Base-by-base conservation (phyloP, 2,113 vertebrate species). In the Campylomormyrus tamandua region DNA sequence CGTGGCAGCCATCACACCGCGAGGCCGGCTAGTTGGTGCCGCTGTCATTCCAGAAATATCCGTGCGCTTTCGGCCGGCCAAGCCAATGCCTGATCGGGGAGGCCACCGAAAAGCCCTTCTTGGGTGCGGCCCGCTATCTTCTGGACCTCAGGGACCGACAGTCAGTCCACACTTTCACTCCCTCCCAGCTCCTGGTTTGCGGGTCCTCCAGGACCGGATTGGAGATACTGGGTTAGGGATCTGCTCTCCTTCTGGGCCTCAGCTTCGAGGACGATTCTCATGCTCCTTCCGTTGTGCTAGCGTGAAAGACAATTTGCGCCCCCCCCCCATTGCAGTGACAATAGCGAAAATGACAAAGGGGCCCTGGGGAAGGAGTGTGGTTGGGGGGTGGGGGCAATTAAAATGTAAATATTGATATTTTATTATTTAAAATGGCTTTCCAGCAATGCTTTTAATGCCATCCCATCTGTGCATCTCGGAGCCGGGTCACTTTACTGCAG, bases 321-420 rank as follows among this genome's bases (percentile, higher is more conserved):
- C 56, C 58, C n/a, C 24, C 58, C 96, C 95, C 95, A 95, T 96
- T 96, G 96, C 74, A 95, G 95, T 95, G 95, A 96, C 97, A 96
- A 96, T 96, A 95, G 96, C 95, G 95, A 93, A 95, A 96, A 97
- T 97, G 96, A 97, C 96, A 97, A 96, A 85, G 96, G 91, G 91
- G 94, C 95, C 96, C 96, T 96, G 95, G 95, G 96, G 95, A 96
- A 96, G 96, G 95, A 95, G 45, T 46, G 21, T 7, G 39, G 83
- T 42, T 31, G 35, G 77, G 83, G 83, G 83, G 95, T 96, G 97
- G 97, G 97, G 97, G 97, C 98, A 98, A 99, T 99, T 99, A 99
- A 99, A 99, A 99, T 99, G 98, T 99, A 99, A 99, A 99, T 99
- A 99, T 99, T 99, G 98, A 99, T 99, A 99, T 99, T 99, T 99